Base-by-base conservation (phyloP, 2,797 vertebrate genomes). In the Sarcophilus harrisii region DNA sequence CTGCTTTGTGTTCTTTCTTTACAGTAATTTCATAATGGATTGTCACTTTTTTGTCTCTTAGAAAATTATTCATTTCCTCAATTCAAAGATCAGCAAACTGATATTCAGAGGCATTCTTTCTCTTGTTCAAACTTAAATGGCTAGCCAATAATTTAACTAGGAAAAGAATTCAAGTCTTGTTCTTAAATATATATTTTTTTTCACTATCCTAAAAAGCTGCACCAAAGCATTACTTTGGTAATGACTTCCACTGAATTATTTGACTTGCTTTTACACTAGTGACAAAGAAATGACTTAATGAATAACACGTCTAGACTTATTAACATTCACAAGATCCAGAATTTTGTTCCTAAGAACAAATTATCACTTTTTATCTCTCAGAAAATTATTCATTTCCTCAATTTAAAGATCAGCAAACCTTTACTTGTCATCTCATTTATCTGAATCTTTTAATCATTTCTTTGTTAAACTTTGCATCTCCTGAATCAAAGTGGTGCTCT, bases 281-380 rank as follows among this genome's bases (percentile, higher is more conserved):
- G 21, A 45, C n/a, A 38, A 32, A 38, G 18, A 24, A 8, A 24
- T 81, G 66, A 45, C 66, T 38, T 38, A 81, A 24, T 81, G 16
- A 45, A 81, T 81, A 81, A 81, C n/a, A 38, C n/a, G 5, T 21
- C 18, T 38, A 18, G 16, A 66, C 14, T 73, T 38, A 38, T 38
- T 73, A 73, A 73, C 62, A 73, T 38, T 21, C n/a, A 16, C 62
- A 73, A 73, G 14, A 73, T 73, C n/a, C n/a, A 38, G 32, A 58
- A 58, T 58, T 58, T 58, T 58, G 24, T 58, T 58, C 21, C 21
- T 1, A 16, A 52, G 52, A 52, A 52, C 52, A 52, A 52, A 73
- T 73, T 73, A 73, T 73, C n/a, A 38, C 18, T n/a, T 66, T 52
- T 32, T 81, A 60, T 95, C 94, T 1, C 95, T 95, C 91, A 93